phyloP scores from a whole-genome alignment of 2,797 vertebrate genomes.

The Alcedo atthis region DNA sequence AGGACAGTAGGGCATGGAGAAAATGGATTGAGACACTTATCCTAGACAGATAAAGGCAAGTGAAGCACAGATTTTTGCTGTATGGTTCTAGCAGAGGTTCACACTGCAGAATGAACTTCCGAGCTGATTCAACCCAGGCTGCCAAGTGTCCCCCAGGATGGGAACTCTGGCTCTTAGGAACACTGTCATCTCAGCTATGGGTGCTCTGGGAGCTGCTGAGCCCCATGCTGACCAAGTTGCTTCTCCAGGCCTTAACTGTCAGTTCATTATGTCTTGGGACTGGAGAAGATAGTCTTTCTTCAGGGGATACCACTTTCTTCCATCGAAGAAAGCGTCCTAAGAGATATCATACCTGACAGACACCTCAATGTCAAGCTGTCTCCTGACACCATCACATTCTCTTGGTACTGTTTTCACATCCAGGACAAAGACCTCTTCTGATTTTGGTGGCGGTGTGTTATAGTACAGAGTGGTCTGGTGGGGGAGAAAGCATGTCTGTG shows the following conservation, averaged over 20 bases:
- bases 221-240: background rate
- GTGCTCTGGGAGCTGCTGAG: background rate
- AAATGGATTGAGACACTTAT: background rate
- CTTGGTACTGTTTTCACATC: slow-evolving; percentile 26
- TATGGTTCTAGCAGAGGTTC: background rate
- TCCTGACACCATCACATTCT: slow-evolving; percentile 8
- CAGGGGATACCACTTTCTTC: background rate
- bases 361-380: slow-evolving; percentile 4
- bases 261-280: background rate
- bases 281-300: background rate
- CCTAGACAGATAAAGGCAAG: background rate
- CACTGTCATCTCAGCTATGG: background rate
- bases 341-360: slow-evolving; percentile 53
- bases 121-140: background rate
- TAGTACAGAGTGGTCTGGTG: slow-evolving; percentile 65
- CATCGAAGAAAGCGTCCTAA: background rate
- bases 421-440: slow-evolving; percentile 58
- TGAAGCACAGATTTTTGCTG: background rate
- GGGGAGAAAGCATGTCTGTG: background rate
- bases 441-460: slow-evolving; percentile 57
- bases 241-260: background rate
- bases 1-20: background rate
- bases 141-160: accelerated
- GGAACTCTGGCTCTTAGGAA: background rate
- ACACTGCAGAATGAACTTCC: background rate